Conservation (phyloP, 2,113 vertebrate genomes). For the Megalops atlanticus region DNA sequence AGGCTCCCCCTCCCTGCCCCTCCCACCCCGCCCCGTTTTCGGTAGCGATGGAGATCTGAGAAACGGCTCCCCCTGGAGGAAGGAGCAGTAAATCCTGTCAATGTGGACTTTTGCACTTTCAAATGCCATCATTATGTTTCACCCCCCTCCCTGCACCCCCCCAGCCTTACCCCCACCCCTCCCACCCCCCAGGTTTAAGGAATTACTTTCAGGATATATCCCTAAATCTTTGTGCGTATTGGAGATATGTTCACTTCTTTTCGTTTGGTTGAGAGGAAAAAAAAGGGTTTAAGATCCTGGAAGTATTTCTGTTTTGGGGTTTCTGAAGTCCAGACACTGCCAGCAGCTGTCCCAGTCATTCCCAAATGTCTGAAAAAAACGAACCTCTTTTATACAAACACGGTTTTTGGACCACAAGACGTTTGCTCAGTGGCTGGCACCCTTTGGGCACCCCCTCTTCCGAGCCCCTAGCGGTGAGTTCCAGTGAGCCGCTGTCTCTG, state of each 20-base stretch:
- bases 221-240: neutral
- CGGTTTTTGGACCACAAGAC: conserved; percentile 60
- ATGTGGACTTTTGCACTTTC: conserved; percentile 77
- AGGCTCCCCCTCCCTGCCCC: too few relatives aligned
- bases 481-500: conserved; percentile 25
- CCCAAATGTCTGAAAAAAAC: conserved; percentile 41
- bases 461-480: conserved; percentile 27
- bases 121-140: neutral
- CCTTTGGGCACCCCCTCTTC: conserved; percentile 31
- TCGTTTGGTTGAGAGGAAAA: neutral
- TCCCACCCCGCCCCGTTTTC: conserved; percentile 70
- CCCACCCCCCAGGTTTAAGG: conserved; percentile 47
- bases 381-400: conserved; percentile 29
- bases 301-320: conserved; percentile 36
- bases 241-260: conserved; percentile 15
- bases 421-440: conserved; percentile 42
- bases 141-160: conserved; percentile 17
- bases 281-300: conserved; percentile 16
- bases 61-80: conserved; percentile 49
- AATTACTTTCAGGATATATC: conserved; percentile 43
- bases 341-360: conserved; percentile 32
- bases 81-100: conserved; percentile 38
- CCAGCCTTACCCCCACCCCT: conserved; percentile 43
- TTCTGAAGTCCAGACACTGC: conserved; percentile 50
- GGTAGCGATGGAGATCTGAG: conserved; percentile 67